Base-by-base conservation (phyloP, 2,797 vertebrate species). In the Xenops minutus region DNA sequence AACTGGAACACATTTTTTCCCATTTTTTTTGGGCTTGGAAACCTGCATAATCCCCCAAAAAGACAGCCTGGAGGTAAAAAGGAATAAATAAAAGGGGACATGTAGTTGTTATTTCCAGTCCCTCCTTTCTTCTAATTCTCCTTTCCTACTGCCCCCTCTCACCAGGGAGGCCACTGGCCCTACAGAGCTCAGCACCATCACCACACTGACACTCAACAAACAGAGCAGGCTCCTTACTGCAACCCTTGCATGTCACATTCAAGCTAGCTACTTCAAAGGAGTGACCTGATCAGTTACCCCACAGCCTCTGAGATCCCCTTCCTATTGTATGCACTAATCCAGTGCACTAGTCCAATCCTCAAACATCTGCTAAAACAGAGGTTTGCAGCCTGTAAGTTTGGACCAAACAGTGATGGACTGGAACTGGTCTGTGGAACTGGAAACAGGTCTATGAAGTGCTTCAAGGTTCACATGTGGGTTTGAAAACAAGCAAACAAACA, bases 341-440 rank as follows among this genome's bases (percentile, higher is more conserved):
- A 49, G 0, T 12, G 44, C 44, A 37, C 2, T 10, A 19, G 20
- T 52, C 10, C 29, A 49, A 0, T 12, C 24, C 69, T 29, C 61
- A 88, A 13, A 27, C 32, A 34, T 20, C 43, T 48, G 19, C 52
- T 39, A 51, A 80, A 51, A 2, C 56, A 59, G 8, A 9, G 21
- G 7, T 30, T 46, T 81, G 37, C 44, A 89, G 21, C 52, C 64
- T 68, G 12, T 15, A 56, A 61, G 34, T 26, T 34, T 20, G 27
- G 26, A 43, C 5, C 10, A 49, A 9, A 8, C 46, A 61, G 8
- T 2, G 21, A 18, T 7, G 34, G 44, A 32, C 56, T 85, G 56
- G 19, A 39, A 74, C 22, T 27, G 10, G 14, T 9, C 22, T 39
- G 30, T 36, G 68, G 34, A 72, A 86, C 4, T 11, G 34, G 29